Percentiles rank a stretch among this genome's conserved stretches.
These are phyloP conservation scores for Tamandua tetradactyla DNA, from an alignment of 2,797 vertebrate species.

Conservation along the genomic window DNA sequence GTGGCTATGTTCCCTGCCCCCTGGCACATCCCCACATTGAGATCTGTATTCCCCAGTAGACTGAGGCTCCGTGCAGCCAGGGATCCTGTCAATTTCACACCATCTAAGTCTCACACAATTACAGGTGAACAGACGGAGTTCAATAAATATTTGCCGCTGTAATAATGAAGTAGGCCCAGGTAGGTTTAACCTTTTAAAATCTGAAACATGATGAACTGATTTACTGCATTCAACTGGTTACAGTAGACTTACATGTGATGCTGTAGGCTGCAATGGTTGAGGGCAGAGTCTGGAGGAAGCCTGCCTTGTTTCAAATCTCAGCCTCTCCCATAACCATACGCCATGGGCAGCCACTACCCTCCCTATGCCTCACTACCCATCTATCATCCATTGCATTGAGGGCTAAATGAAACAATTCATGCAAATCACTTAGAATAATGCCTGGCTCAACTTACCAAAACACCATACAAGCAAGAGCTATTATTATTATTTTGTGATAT, in stretches of 20 bases:
- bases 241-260: not conserved
- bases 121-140: not conserved
- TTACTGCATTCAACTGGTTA: conserved; percentile 10
- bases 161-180: conserved; percentile 34
- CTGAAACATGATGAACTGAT: conserved; percentile 42
- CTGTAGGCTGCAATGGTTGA: not conserved
- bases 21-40: not conserved
- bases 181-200: conserved; percentile 46
- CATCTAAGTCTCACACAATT: not conserved
- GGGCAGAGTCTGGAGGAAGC: not conserved
- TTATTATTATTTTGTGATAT: not conserved
- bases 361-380: not conserved
- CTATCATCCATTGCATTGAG: not conserved
- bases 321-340: not conserved
- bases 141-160: conserved; percentile 18
- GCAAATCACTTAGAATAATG: not conserved
- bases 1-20: not conserved
- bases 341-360: not conserved
- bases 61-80: not conserved
- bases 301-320: not conserved
- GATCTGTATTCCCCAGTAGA: not conserved
- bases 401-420: not conserved
- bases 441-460: not conserved
- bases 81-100: not conserved
- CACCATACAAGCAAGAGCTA: not conserved